Conservation (phyloP, 2,888 invertebrate species). For the Argyra leucocephala region DNA sequence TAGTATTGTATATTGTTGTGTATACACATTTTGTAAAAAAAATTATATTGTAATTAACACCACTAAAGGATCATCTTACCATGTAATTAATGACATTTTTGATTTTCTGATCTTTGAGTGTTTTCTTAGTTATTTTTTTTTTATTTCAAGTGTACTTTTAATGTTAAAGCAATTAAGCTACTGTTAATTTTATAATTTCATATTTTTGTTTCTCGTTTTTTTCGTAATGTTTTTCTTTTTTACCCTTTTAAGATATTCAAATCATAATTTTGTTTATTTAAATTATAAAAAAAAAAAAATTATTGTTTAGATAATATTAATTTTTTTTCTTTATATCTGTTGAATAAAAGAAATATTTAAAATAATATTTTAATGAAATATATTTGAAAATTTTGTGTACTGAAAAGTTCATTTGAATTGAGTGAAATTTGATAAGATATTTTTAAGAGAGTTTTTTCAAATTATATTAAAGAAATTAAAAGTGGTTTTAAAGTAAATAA, state of each 20-base stretch:
- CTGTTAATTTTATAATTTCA: background rate
- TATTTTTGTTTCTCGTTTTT: background rate
- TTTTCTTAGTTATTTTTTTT: background rate
- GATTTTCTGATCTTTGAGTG: too few species aligned
- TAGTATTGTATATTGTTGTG: background rate
- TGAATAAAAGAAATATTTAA: too few species aligned
- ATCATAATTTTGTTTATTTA: constrained; percentile 1
- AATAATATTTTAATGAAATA: background rate
- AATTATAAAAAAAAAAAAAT: background rate
- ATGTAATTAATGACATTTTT: background rate
- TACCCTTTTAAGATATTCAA: constrained; percentile 1
- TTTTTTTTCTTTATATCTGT: too few species aligned
- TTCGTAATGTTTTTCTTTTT: background rate
- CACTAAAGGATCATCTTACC: constrained; percentile 4
- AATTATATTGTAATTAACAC: background rate
- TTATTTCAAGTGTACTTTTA: background rate
- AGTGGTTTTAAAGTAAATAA: too few species aligned
- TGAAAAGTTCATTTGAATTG: background rate
- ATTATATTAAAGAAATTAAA: too few species aligned
- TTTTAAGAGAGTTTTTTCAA: background rate
- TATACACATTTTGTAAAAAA: too few species aligned
- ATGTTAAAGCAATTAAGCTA: background rate
- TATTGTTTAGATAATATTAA: background rate
- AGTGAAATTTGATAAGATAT: constrained; percentile 6
- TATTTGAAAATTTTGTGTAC: background rate